Evolutionary conservation across 2,888 invertebrate species (phyloP).

Genomic region (Hoplodrina blanda): DNA sequence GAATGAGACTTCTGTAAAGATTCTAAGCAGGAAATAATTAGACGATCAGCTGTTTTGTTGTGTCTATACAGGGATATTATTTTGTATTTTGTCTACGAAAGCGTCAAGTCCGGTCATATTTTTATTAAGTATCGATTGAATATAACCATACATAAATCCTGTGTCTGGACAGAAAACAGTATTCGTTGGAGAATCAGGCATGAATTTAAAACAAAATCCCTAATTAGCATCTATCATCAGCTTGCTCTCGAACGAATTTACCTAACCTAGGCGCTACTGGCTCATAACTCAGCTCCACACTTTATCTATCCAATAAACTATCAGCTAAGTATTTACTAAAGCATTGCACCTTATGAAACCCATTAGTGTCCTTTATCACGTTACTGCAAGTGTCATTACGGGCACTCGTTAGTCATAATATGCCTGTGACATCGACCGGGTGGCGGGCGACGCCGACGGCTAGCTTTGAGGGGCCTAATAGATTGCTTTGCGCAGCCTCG

Average conservation of each 20-base stretch:
- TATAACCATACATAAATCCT: not conserved
- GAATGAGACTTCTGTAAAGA: not conserved
- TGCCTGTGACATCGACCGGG: slow-evolving; percentile 58
- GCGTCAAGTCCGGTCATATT: not conserved
- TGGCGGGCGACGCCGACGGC: slow-evolving; percentile 62
- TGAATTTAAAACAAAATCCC: not conserved
- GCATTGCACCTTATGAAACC: slow-evolving; percentile 50
- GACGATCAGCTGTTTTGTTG: not conserved
- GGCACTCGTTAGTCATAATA: slow-evolving; percentile 66
- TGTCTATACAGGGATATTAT: slow-evolving; percentile 6
- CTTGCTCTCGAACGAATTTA: not conserved
- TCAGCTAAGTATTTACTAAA: slow-evolving; percentile 48
- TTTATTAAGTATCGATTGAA: not conserved
- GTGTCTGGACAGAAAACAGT: not conserved
- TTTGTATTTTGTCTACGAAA: not conserved
- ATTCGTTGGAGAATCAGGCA: not conserved
- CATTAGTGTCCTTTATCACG: slow-evolving; percentile 60
- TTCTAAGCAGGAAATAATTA: not conserved
- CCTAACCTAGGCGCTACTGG: not conserved
- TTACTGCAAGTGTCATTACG: slow-evolving; percentile 66
- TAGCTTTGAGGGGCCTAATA: slow-evolving; percentile 61
- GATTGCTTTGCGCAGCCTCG: slow-evolving; percentile 45
- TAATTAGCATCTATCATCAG: not conserved
- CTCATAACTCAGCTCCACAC: slow-evolving; percentile 24
- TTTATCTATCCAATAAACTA: slow-evolving; percentile 42